A percentile compares a stretch with the other conserved stretches of the same genome.
Conservation (phyloP, 2,888 invertebrate species). For the Ectemnius continuus region DNA sequence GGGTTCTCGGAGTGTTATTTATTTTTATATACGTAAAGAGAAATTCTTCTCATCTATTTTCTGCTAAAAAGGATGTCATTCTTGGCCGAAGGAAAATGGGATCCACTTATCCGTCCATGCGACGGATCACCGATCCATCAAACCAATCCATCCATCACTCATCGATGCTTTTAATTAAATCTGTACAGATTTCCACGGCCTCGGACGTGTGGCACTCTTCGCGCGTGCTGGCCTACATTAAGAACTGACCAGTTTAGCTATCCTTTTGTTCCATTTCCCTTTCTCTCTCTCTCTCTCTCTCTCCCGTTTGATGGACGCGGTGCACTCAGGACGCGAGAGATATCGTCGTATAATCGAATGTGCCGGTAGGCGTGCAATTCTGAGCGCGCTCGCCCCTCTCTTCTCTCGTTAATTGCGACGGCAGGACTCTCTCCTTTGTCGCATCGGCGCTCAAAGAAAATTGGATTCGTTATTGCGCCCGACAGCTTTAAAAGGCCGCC, state of each 20-base stretch:
- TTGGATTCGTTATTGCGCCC: slow-evolving; percentile 4
- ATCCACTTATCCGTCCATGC: slow-evolving; percentile 1
- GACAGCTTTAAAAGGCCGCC: background rate
- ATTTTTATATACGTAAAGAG: too few relatives aligned
- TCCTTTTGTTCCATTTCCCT: background rate
- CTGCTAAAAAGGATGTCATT: too few relatives aligned
- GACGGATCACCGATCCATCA: background rate
- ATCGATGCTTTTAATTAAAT: background rate
- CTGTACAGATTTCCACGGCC: background rate
- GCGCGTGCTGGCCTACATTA: slow-evolving; percentile 1
- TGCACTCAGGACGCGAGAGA: background rate
- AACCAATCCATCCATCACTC: slow-evolving; percentile 2
- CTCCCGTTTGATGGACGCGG: slow-evolving; percentile 7
- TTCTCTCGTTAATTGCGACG: background rate
- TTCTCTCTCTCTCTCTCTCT: background rate
- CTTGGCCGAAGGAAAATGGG: background rate
- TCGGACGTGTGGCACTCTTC: background rate
- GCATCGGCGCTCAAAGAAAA: slow-evolving; percentile 3
- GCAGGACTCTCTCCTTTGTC: slow-evolving; percentile 1
- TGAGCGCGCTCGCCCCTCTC: background rate
- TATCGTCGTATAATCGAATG: slow-evolving; percentile 4
- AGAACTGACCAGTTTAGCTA: background rate
- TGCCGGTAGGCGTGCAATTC: background rate
- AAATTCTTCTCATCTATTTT: too few relatives aligned
- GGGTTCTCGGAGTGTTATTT: too few relatives aligned